A percentile compares a stretch with the other conserved stretches of the same genome.
These are phyloP conservation scores for Ciconia boyciana DNA, from an alignment of 2,113 vertebrate species.

Conservation along the genomic window DNA sequence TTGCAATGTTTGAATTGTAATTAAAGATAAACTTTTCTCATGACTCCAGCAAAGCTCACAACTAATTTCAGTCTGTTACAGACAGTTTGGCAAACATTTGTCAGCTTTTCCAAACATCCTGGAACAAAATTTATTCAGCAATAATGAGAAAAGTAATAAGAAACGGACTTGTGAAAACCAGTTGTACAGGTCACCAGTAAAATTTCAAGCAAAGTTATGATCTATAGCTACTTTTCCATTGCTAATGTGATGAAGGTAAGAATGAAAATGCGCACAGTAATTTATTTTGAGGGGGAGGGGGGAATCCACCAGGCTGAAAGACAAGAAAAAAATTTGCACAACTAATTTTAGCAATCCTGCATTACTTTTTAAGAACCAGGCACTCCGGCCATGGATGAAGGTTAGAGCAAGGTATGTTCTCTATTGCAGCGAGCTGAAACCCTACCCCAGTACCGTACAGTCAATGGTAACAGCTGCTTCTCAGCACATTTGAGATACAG, in stretches of 20 bases:
- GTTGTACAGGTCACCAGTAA: not conserved
- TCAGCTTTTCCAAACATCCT: not conserved
- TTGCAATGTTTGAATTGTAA: not conserved
- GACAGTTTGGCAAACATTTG: not conserved
- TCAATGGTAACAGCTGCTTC: not conserved
- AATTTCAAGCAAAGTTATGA: not conserved
- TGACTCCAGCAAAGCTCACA: not conserved
- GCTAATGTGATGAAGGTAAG: not conserved
- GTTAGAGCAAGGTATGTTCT: not conserved
- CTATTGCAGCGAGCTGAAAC: not conserved
- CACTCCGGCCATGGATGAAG: not conserved
- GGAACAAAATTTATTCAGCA: not conserved
- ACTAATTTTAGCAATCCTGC: not conserved
- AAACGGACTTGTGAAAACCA: not conserved
- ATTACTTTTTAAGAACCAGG: not conserved
- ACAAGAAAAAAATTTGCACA: not conserved
- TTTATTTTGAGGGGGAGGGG: not conserved
- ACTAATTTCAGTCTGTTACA: not conserved
- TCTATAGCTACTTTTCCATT: not conserved
- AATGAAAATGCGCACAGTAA: not conserved
- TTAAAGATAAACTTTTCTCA: not conserved
- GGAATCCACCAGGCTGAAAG: not conserved
- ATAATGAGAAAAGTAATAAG: not conserved
- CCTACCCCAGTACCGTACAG: fast-evolving
- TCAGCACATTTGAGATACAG: not conserved